Evolutionary conservation across 1,140 invertebrate genomes (phyloP).

Genomic region (Latrodectus geometricus): DNA sequence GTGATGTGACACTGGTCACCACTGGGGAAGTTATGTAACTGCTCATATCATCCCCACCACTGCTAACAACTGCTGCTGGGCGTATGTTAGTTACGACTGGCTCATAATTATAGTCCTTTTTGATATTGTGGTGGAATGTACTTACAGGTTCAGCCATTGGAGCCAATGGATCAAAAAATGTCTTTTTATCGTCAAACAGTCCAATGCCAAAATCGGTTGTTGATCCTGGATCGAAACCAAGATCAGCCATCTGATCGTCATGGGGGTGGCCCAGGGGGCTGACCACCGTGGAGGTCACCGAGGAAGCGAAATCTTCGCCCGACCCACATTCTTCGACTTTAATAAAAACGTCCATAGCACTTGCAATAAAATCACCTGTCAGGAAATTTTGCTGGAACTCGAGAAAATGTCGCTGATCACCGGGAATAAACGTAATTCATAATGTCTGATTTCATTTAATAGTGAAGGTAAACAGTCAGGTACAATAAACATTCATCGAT

Average conservation of each 20-base stretch:
- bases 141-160: conserved; percentile 56
- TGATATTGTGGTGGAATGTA: conserved; percentile 45
- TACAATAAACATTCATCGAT: conserved; percentile 4
- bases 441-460: neutral
- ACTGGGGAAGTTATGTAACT: conserved; percentile 50
- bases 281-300: conserved; percentile 56
- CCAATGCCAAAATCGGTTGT: conserved; percentile 37
- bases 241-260: conserved; percentile 26
- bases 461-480: neutral
- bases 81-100: conserved; percentile 42
- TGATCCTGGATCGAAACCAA: conserved; percentile 41
- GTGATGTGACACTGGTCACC: conserved; percentile 44
- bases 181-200: conserved; percentile 56
- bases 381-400: conserved; percentile 22
- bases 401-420: conserved; percentile 21
- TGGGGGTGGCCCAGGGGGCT: conserved; percentile 49
- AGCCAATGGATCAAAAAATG: conserved; percentile 42
- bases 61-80: conserved; percentile 36
- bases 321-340: conserved; percentile 56
- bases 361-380: conserved; percentile 1
- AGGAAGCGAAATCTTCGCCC: conserved; percentile 49
- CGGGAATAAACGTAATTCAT: conserved; percentile 18
- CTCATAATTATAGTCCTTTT: conserved; percentile 53
- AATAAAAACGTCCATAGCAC: conserved; percentile 58
- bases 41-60: conserved; percentile 20